Base-by-base conservation (phyloP, 2,888 invertebrate genomes). In the Metallyticus violacea region DNA sequence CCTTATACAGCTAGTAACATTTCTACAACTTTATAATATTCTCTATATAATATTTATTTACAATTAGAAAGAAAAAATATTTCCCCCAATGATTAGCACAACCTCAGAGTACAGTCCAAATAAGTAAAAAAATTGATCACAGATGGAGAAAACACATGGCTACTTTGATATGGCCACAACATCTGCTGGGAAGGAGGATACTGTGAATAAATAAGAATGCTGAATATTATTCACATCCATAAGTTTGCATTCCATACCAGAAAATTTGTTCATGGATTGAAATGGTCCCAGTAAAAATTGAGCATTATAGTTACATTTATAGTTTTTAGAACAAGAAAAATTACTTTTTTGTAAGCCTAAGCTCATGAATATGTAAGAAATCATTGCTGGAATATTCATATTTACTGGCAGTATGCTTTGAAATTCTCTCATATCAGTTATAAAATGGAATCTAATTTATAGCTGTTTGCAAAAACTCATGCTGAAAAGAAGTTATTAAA, bases 101-200 rank as follows among this genome's bases (percentile, higher is more conserved):
- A 83, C 83, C 83, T 83, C 77, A 7, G 83, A 83, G 83, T 83
- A 83, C 83, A 83, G 76, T 83, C 28, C n/a, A 83, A 77, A 77
- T 83, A 83, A 83, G 77, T 83, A 83, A 77, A 83, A n/a, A 83
- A 83, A 77, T 77, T 83, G 83, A 83, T 83, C 83, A 83, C 83
- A 83, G 83, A 83, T 77, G 83, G 83, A 77, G 76, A 76, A n/a
- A 77, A 81, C 30, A 81, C 81, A 76, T 82, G 82, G 82, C 81
- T 82, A 82, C 30, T 62, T 76, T 30, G 40, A 40, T 82, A 82
- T 76, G 82, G 27, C 82, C 15, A 82, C 62, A n/a, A 81, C 62
- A 81, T 26, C 15, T 82, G 40, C 40, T 27, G 27, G 22, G 29
- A 62, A 40, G 40, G 25, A 82, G 76, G 76, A 82, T 30, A 25